A percentile compares a stretch with the other conserved stretches of the same genome.
phyloP scores from a whole-genome alignment of 2,888 invertebrate species.

The Caenorhabditis zanzibari region DNA sequence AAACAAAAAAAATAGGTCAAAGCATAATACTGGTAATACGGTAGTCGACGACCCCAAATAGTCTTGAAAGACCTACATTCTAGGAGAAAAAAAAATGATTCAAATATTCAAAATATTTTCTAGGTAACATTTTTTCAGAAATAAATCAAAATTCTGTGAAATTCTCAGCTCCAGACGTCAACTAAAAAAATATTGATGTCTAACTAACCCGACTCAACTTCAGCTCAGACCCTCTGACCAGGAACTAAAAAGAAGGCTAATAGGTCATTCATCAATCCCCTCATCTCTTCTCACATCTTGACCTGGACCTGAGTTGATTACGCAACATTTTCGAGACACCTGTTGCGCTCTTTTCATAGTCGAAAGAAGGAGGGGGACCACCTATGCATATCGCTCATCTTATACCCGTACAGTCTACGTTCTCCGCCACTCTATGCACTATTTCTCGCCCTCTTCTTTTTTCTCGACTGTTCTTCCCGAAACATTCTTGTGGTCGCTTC shows the following conservation, averaged over 20 bases:
- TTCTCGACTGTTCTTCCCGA: constrained; percentile 1
- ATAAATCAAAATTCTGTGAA: no score
- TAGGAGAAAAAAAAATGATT: no score
- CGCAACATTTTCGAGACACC: constrained; percentile 50
- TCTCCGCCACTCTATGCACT: constrained; percentile 16
- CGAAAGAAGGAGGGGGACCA: not conserved
- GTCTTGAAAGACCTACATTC: no score
- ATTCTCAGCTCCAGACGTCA: no score
- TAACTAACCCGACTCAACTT: no score
- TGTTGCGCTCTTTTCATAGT: constrained; percentile 40
- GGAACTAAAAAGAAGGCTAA: constrained; percentile 12
- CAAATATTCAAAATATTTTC: no score
- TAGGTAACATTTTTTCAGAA: no score
- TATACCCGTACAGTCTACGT: not conserved
- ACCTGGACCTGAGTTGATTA: constrained; percentile 23
- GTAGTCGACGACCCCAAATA: no score
- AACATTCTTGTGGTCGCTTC: constrained; percentile 27
- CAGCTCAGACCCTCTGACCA: no score
- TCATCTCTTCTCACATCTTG: constrained; percentile 17
- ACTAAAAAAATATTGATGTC: no score
- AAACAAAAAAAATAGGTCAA: no score
- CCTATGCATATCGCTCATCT: not conserved
- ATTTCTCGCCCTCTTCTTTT: not conserved
- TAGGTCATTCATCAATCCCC: constrained; percentile 1
- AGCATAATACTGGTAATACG: no score